A percentile compares a stretch with the other conserved stretches of the same genome.
Evolutionary conservation across 1,140 invertebrate genomes (phyloP).

Genomic region (Fopius arisanus): DNA sequence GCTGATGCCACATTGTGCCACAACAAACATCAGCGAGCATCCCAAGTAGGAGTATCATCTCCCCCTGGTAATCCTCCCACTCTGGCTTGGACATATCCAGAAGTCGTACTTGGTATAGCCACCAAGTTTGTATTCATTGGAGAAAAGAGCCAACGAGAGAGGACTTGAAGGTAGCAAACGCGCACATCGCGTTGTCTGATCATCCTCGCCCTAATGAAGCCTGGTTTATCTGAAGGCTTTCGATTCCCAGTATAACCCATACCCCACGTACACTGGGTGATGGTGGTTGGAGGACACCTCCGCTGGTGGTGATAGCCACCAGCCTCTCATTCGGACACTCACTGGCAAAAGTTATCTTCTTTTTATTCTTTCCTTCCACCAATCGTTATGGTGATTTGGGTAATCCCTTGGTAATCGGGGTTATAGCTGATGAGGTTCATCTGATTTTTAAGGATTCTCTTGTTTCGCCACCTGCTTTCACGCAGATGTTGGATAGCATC

Average conservation of each 20-base stretch:
- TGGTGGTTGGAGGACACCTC: conserved; percentile 57
- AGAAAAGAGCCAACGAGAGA: neutral
- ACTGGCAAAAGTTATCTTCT: conserved; percentile 52
- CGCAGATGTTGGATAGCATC: neutral
- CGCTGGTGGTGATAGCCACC: conserved; percentile 61
- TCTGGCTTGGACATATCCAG: neutral
- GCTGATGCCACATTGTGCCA: conserved; percentile 1
- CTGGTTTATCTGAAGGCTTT: conserved; percentile 65
- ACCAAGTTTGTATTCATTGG: neutral
- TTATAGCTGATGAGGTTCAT: neutral
- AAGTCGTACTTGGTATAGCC: neutral
- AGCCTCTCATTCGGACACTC: conserved; percentile 52
- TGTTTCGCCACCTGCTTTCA: neutral
- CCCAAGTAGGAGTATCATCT: neutral
- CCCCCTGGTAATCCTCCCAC: neutral
- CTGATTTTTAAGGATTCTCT: neutral
- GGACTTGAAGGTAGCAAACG: neutral
- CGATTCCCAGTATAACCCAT: conserved; percentile 66
- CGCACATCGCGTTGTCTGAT: conserved; percentile 63
- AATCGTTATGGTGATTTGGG: neutral
- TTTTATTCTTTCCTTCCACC: no score
- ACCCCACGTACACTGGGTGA: conserved; percentile 43
- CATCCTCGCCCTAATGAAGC: conserved; percentile 66
- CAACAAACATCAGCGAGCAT: neutral
- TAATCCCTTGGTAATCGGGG: neutral